A percentile compares a stretch with the other conserved stretches of the same genome.
These are phyloP conservation scores for Hoplodrina ambigua DNA, from an alignment of 2,888 invertebrate genomes.

Conservation along the genomic window DNA sequence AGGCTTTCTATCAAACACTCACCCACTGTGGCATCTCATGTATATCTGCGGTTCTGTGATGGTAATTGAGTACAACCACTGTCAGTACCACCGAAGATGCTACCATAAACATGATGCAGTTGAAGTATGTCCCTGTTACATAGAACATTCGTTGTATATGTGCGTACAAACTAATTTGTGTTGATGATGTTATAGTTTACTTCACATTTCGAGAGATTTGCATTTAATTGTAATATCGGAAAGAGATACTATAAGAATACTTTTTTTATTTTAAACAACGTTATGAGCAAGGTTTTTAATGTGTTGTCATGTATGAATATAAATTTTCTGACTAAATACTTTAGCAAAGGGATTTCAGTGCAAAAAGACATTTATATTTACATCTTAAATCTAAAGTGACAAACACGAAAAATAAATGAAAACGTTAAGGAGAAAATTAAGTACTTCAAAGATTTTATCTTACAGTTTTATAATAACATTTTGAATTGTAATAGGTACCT, in stretches of 20 bases:
- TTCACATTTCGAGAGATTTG: conserved; percentile 1
- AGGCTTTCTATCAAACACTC: conserved; percentile 77
- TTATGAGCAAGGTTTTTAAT: neutral
- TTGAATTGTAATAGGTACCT: conserved; percentile 44
- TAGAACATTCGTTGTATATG: conserved; percentile 60
- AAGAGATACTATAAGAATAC: neutral
- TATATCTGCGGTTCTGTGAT: conserved; percentile 98
- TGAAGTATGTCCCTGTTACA: conserved; percentile 98
- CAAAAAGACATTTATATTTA: conserved; percentile 19
- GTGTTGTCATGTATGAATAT: neutral
- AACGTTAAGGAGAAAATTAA: conserved; percentile 78
- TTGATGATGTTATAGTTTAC: conserved; percentile 10
- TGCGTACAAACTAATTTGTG: neutral
- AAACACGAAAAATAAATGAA: conserved; percentile 46
- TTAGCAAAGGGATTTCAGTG: conserved; percentile 6
- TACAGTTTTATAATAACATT: conserved; percentile 54
- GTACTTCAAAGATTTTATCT: conserved; percentile 61
- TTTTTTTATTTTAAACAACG: neutral
- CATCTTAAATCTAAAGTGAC: conserved; percentile 47
- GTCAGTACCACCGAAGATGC: conserved; percentile 99
- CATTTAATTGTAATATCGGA: neutral
- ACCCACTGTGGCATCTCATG: conserved; percentile 99
- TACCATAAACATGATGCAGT: conserved; percentile 99
- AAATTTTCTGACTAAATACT: neutral
- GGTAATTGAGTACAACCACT: conserved; percentile 98